Evolutionary conservation across 2,797 vertebrate genomes (phyloP), one percentile per base, ranked within the genome.

Genomic region (Oreochromis mossambicus): DNA sequence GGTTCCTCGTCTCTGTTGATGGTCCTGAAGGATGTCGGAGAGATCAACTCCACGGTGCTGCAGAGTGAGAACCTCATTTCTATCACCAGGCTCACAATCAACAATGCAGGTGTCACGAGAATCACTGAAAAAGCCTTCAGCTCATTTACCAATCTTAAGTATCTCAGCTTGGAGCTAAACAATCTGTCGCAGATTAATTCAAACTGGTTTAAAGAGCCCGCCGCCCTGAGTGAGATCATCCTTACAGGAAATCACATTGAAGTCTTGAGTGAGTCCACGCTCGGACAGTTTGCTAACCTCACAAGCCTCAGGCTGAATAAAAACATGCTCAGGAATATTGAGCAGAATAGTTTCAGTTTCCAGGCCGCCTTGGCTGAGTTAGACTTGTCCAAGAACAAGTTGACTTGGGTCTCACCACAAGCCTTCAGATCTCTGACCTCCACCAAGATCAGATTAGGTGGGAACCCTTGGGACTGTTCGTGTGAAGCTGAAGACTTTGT

Each of bases 391-490:
- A 80, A 83, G 55, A 97, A 97, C 87, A 88, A 58, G 14, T 75
- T 97, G 84, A 94, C 88, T 1, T 10, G 63, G 73, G 12, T 97
- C 24, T 88, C 85, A 0, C 87, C 90, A 6, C 76, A 68, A n/a
- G 84, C 81, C 12, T 94, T 96, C 63, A 17, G 8, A 11, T 85
- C 85, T 1, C 34, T 95, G 6, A 2, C 6, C 1, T 89, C 88
- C 14, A 91, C 92, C 15, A 88, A 66, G 41, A 73, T 97, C 55
- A 77, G 77, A 26, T 90, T 97, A 1, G 79, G 94, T 1, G 83
- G 92, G 61, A 97, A 97, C 83, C 96, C 95, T 1, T 97, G 97
- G 97, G 80, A 93, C 85, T 97, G 96, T 32, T 96, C 95, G 1
- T 97, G 96, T 70, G 88, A 63, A 4, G 92, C 91, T 4, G 34